These are phyloP conservation scores for Zingel zingel DNA, from an alignment of 2,113 vertebrate species.

Conservation along the genomic window DNA sequence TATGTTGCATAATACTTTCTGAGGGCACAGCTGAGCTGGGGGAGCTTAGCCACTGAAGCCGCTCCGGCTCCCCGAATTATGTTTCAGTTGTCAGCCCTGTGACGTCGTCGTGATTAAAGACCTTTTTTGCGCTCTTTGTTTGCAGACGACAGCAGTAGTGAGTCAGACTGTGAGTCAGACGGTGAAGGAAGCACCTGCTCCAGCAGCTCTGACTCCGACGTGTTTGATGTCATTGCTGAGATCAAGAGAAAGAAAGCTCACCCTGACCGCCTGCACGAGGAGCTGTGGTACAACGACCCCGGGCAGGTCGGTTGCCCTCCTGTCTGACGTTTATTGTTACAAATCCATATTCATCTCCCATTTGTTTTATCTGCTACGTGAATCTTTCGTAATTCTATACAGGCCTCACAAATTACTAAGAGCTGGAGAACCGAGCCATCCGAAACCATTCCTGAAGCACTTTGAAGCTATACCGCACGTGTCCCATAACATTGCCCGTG, in stretches of 20 bases:
- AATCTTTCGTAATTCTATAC: not conserved
- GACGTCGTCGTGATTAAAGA: slow-evolving; percentile 22
- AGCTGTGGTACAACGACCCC: slow-evolving; percentile 98
- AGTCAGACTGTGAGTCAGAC: slow-evolving; percentile 95
- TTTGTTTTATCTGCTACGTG: not conserved
- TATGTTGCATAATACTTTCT: slow-evolving; percentile 15
- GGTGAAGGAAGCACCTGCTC: slow-evolving; percentile 92
- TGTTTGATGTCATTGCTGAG: slow-evolving; percentile 98
- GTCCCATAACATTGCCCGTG: too few relatives aligned
- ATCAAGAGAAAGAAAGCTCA: slow-evolving; percentile 99
- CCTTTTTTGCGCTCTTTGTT: slow-evolving; percentile 20
- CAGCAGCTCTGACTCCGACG: slow-evolving; percentile 95
- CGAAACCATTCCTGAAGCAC: not conserved
- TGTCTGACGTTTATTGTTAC: not conserved
- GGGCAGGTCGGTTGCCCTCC: slow-evolving; percentile 88
- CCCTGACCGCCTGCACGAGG: slow-evolving; percentile 96
- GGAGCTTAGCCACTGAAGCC: slow-evolving; percentile 23
- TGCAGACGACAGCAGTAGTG: slow-evolving; percentile 89
- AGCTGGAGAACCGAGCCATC: not conserved
- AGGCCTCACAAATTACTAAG: not conserved
- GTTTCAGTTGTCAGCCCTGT: not conserved
- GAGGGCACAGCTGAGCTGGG: slow-evolving; percentile 15
- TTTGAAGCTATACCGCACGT: not conserved
- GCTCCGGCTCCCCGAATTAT: slow-evolving; percentile 1
- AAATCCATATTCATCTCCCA: not conserved